These are phyloP conservation scores for Ylistrum balloti DNA, from an alignment of 1,140 invertebrate genomes.

Conservation along the genomic window DNA sequence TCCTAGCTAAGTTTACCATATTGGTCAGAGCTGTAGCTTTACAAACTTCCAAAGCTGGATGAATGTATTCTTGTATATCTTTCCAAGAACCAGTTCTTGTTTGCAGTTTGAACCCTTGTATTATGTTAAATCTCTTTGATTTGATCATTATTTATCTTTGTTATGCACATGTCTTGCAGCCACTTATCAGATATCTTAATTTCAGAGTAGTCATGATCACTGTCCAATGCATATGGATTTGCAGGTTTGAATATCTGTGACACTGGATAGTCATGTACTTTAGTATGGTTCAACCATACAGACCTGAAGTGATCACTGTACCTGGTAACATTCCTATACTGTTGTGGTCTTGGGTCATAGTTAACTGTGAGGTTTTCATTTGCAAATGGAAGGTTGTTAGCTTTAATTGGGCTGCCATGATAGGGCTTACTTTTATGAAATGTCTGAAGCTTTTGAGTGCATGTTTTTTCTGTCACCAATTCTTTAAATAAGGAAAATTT, in stretches of 20 bases:
- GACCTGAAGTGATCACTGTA: conserved; percentile 56
- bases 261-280: conserved; percentile 51
- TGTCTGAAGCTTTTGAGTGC: conserved; percentile 60
- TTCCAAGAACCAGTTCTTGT: too few species aligned
- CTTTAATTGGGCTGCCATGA: conserved; percentile 57
- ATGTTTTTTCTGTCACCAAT: conserved; percentile 55
- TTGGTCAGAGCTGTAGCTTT: too few species aligned
- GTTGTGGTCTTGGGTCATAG: conserved; percentile 58
- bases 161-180: conserved; percentile 49
- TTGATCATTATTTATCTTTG: conserved; percentile 55
- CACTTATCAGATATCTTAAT: conserved; percentile 48
- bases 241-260: conserved; percentile 61
- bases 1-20: too few species aligned
- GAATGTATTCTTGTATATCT: conserved; percentile 61
- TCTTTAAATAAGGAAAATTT: conserved; percentile 44
- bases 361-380: conserved; percentile 46
- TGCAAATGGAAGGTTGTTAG: conserved; percentile 44
- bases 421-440: conserved; percentile 58
- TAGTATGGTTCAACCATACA: conserved; percentile 47
- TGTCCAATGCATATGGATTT: conserved; percentile 46
- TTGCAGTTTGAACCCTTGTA: conserved; percentile 60
- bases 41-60: too few species aligned
- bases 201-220: conserved; percentile 59
- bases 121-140: conserved; percentile 49
- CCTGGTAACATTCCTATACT: conserved; percentile 39